Conservation (phyloP, 2,797 vertebrate genomes). For the Catostomus latipinnis region DNA sequence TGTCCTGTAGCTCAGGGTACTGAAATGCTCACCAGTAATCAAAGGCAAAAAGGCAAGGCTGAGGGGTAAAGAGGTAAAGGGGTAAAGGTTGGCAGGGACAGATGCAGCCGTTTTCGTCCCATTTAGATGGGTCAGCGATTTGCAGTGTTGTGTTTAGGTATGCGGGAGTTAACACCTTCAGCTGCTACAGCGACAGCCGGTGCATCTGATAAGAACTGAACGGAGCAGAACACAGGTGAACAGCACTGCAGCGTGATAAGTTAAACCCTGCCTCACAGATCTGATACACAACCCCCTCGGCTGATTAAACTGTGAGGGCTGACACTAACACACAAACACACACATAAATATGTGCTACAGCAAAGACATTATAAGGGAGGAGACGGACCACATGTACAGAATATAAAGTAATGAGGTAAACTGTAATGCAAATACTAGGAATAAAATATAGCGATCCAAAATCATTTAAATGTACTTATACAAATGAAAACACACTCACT, state of each 20-base stretch:
- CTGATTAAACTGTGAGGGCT: constrained; percentile 33
- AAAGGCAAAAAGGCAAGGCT: constrained; percentile 26
- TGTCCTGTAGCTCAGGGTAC: neutral
- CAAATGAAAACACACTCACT: too few relatives aligned
- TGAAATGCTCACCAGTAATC: constrained; percentile 23
- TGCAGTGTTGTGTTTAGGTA: constrained; percentile 16
- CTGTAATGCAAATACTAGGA: too few relatives aligned
- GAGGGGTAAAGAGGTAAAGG: constrained; percentile 4
- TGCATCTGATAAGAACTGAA: constrained; percentile 36
- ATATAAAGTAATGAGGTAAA: too few relatives aligned
- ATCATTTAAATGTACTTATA: too few relatives aligned
- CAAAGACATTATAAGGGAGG: too few relatives aligned
- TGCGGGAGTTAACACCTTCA: constrained; percentile 21
- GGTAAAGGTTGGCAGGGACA: constrained; percentile 2
- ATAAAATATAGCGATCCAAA: too few relatives aligned
- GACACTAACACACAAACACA: neutral
- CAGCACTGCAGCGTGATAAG: constrained; percentile 31
- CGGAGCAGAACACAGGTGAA: constrained; percentile 24
- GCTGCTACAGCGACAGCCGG: neutral
- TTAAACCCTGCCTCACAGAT: constrained; percentile 12
- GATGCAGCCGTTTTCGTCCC: constrained; percentile 7
- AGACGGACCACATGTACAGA: too few relatives aligned
- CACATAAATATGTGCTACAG: too few relatives aligned
- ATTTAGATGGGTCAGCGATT: constrained; percentile 39
- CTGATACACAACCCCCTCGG: neutral